Percentiles rank a stretch among this genome's conserved stretches.
These are phyloP conservation scores for Epinotia ramella DNA, from an alignment of 2,888 invertebrate species.

Conservation along the genomic window DNA sequence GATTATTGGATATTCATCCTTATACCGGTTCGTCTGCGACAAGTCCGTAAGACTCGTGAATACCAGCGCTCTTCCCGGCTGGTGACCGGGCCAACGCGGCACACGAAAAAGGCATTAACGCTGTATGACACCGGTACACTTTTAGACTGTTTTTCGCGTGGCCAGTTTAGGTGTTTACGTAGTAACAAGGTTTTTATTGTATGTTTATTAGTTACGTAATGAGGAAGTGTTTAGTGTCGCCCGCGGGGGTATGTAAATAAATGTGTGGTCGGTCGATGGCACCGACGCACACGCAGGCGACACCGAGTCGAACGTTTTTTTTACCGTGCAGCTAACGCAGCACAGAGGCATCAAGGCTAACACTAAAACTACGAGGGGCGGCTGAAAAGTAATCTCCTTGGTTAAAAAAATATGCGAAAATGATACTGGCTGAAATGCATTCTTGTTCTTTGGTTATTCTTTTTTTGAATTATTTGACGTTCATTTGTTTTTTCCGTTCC, in stretches of 20 bases:
- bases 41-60: not conserved
- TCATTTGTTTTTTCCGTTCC: too few relatives aligned
- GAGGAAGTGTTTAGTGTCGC: slow-evolving; percentile 15
- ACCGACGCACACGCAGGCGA: not conserved
- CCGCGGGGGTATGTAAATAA: not conserved
- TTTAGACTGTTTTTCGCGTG: not conserved
- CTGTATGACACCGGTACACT: not conserved
- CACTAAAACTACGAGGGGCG: too few relatives aligned
- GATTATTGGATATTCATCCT: not conserved
- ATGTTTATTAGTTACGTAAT: slow-evolving; percentile 40
- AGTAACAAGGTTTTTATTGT: slow-evolving; percentile 24
- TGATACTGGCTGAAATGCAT: too few relatives aligned
- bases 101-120: not conserved
- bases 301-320: too few relatives aligned
- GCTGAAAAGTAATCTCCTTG: too few relatives aligned
- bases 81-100: not conserved
- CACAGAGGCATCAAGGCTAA: too few relatives aligned
- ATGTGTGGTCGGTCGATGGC: not conserved
- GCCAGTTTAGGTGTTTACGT: slow-evolving; percentile 31
- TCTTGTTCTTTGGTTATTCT: too few relatives aligned
- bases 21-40: not conserved
- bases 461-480: too few relatives aligned
- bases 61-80: not conserved
- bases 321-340: too few relatives aligned
- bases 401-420: too few relatives aligned